phyloP scores from a whole-genome alignment of 2,888 invertebrate genomes.

The Calliphora vomitoria region DNA sequence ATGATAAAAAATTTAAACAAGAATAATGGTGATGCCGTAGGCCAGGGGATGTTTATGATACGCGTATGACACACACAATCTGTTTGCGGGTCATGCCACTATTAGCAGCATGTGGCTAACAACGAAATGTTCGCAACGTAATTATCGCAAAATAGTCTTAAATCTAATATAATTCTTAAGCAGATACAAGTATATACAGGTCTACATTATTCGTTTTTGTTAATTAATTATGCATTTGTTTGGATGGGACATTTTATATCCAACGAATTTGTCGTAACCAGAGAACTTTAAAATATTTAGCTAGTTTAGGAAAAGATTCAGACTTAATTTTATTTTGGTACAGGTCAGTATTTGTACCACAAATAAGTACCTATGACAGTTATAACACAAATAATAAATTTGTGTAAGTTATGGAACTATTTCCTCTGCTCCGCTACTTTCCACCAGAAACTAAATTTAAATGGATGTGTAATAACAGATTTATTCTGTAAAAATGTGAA shows the following conservation, averaged over 20 bases:
- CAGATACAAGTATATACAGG: conserved; percentile 36
- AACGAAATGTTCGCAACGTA: conserved; percentile 43
- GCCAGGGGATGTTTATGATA: conserved; percentile 48
- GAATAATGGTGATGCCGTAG: conserved; percentile 11
- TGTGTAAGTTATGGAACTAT: too few relatives aligned
- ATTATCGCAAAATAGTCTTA: conserved; percentile 58
- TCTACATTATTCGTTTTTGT: neutral
- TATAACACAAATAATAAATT: too few relatives aligned
- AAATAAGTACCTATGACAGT: too few relatives aligned
- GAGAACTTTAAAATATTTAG: too few relatives aligned
- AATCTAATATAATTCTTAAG: conserved; percentile 58
- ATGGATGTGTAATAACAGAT: too few relatives aligned
- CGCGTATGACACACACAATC: neutral
- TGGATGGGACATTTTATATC: neutral
- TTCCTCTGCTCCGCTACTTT: too few relatives aligned
- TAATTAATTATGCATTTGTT: conserved; percentile 35
- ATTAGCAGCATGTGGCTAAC: conserved; percentile 57
- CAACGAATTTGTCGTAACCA: too few relatives aligned
- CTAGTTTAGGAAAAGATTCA: too few relatives aligned
- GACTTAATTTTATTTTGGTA: too few relatives aligned
- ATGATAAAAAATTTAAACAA: neutral
- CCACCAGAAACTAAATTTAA: too few relatives aligned
- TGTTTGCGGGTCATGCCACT: conserved; percentile 38
- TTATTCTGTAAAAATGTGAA: neutral
- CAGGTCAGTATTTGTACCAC: too few relatives aligned